Evolutionary conservation across 2,888 invertebrate genomes (phyloP).

Genomic region (Acleris cristana): DNA sequence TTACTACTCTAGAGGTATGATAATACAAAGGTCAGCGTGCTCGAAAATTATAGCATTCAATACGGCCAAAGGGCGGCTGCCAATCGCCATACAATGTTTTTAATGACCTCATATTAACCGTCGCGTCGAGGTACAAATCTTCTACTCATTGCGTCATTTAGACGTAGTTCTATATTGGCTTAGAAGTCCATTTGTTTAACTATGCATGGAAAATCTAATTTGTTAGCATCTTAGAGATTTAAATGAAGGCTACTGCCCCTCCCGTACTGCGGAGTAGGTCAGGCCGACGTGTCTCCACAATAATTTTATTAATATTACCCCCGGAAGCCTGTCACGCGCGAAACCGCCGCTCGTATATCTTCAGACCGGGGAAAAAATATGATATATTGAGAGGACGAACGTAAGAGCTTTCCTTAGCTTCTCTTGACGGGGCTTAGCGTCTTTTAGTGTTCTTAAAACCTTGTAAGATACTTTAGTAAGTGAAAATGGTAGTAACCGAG

Average conservation of each 20-base stretch:
- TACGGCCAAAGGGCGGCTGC: no score
- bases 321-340: constrained; percentile 80
- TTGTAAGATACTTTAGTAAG: constrained; percentile 52
- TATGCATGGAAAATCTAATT: no score
- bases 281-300: constrained; percentile 77
- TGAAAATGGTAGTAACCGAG: constrained; percentile 39
- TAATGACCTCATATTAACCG: no score
- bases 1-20: no score
- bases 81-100: no score
- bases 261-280: constrained; percentile 57
- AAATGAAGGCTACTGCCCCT: constrained; percentile 12
- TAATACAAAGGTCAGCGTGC: fast-evolving
- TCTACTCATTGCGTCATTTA: no score
- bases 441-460: constrained; percentile 67
- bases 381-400: constrained; percentile 81
- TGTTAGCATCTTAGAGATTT: no score
- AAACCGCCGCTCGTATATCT: constrained; percentile 78
- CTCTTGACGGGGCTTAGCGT: constrained; percentile 68
- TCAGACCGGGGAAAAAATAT: constrained; percentile 76
- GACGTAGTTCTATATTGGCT: no score
- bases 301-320: constrained; percentile 84
- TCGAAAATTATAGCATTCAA: no score
- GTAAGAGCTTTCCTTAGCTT: constrained; percentile 74
- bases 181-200: no score
- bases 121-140: no score